Percentiles rank a stretch among this genome's conserved stretches.
Evolutionary conservation across 2,888 invertebrate species (phyloP).

Genomic region (Drosophila infuscata): DNA sequence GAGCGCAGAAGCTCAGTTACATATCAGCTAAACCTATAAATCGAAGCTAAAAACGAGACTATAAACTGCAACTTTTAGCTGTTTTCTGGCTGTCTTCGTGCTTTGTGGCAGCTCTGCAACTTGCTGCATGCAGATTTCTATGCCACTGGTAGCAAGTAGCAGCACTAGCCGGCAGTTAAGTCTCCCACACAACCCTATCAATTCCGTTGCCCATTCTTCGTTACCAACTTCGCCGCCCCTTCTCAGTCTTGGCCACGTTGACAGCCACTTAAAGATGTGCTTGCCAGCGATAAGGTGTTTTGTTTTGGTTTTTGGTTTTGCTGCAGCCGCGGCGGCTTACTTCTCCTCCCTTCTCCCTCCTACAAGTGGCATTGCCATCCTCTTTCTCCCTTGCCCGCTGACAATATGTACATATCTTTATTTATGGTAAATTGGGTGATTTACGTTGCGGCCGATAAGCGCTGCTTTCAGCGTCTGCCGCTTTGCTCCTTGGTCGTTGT

Average conservation of each 20-base stretch:
- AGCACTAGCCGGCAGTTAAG: constrained; percentile 25
- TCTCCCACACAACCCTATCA: neutral
- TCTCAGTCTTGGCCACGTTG: constrained; percentile 59
- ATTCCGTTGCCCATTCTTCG: constrained; percentile 5
- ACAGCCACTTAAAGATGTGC: constrained; percentile 82
- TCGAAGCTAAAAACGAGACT: neutral
- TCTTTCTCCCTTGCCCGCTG: constrained; percentile 35
- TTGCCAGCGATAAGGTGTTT: constrained; percentile 75
- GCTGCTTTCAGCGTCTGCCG: constrained; percentile 74
- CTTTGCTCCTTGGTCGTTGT: constrained; percentile 27
- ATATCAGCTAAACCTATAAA: neutral
- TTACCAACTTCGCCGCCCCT: constrained; percentile 5
- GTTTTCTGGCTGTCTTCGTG: constrained; percentile 15
- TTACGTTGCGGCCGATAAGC: constrained; percentile 81
- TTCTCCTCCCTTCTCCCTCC: neutral
- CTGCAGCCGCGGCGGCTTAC: constrained; percentile 16
- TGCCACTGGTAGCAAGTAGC: constrained; percentile 44
- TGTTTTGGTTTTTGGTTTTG: constrained; percentile 59
- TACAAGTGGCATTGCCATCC: neutral
- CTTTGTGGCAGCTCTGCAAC: constrained; percentile 30
- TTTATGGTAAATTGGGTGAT: constrained; percentile 82
- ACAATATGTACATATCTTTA: constrained; percentile 81
- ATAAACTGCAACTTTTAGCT: constrained; percentile 21
- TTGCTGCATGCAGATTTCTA: constrained; percentile 65
- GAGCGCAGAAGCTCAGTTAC: neutral